Percentiles rank a stretch among this genome's conserved stretches.
Conservation (phyloP, 2,797 vertebrate genomes). For the Cottoperca gobio region DNA sequence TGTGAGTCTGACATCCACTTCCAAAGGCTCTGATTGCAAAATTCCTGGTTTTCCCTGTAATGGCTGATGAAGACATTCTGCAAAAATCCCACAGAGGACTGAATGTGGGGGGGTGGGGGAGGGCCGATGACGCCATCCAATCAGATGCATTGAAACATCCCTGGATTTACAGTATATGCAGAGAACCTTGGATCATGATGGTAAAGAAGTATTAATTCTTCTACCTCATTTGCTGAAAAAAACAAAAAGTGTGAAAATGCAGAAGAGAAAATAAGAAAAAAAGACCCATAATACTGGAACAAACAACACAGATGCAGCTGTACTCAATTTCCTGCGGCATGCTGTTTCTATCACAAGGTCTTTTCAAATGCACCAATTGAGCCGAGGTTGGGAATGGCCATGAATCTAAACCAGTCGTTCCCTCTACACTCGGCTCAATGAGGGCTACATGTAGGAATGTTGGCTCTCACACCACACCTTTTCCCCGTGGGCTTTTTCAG, state of each 20-base stretch:
- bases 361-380: slow-evolving; percentile 72
- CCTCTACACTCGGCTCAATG: slow-evolving; percentile 68
- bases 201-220: slow-evolving; percentile 5
- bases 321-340: slow-evolving; percentile 79
- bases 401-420: slow-evolving; percentile 78
- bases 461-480: slow-evolving; percentile 67
- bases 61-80: slow-evolving; percentile 61
- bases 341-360: slow-evolving; percentile 78
- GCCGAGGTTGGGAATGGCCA: slow-evolving; percentile 67
- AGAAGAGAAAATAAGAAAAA: slow-evolving; percentile 10
- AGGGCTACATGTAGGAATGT: slow-evolving; percentile 68
- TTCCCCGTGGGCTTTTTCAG: slow-evolving; percentile 47
- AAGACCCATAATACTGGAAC: slow-evolving; percentile 55
- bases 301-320: slow-evolving; percentile 78
- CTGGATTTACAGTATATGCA: slow-evolving; percentile 17
- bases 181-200: slow-evolving; percentile 23
- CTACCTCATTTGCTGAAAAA: slow-evolving; percentile 12
- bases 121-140: slow-evolving; percentile 32
- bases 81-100: slow-evolving; percentile 36
- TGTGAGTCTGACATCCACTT: slow-evolving; percentile 48
- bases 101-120: neutral
- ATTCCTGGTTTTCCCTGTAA: slow-evolving; percentile 60
- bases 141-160: slow-evolving; percentile 26
- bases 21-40: slow-evolving; percentile 49
- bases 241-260: slow-evolving; percentile 41